Percentiles rank a stretch among this genome's conserved stretches.
Conservation (phyloP, 2,888 invertebrate species). For the Meliscaeva auricollis region DNA sequence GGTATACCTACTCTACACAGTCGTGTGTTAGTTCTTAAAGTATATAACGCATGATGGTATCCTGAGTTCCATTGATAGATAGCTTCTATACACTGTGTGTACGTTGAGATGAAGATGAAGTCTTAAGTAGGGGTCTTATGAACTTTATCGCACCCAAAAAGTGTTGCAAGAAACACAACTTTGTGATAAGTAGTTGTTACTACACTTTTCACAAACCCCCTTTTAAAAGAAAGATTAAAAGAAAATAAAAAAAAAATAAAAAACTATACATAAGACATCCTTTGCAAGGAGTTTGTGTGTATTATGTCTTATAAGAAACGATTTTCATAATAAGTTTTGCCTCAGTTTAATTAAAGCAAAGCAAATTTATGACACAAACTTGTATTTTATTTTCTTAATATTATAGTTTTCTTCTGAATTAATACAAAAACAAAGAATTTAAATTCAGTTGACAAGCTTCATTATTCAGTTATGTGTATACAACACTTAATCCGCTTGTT, state of each 20-base stretch:
- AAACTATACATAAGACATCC: constrained; percentile 21
- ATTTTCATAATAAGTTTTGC: constrained; percentile 74
- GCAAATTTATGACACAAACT: constrained; percentile 27
- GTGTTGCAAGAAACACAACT: constrained; percentile 64
- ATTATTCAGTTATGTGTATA: background rate
- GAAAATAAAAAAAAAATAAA: constrained; percentile 31
- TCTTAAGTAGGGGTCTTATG: constrained; percentile 71
- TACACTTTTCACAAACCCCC: constrained; percentile 38
- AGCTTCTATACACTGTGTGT: background rate
- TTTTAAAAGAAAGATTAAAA: background rate
- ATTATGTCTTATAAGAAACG: constrained; percentile 62
- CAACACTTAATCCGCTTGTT: constrained; percentile 61
- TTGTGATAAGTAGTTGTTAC: constrained; percentile 57
- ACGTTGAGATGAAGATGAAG: constrained; percentile 61
- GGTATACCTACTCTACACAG: background rate
- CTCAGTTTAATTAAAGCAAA: constrained; percentile 70
- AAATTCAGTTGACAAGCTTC: constrained; percentile 21
- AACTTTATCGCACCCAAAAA: constrained; percentile 65
- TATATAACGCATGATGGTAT: constrained; percentile 49
- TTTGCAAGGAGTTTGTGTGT: constrained; percentile 45
- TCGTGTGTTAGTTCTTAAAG: constrained; percentile 22
- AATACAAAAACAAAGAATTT: background rate
- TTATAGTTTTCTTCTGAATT: constrained; percentile 13
- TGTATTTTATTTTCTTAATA: constrained; percentile 4
- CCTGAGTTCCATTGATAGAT: constrained; percentile 56